Percentiles rank a stretch among this genome's conserved stretches.
Conservation (phyloP, 2,888 invertebrate genomes). For the Acholoe squamosa region DNA sequence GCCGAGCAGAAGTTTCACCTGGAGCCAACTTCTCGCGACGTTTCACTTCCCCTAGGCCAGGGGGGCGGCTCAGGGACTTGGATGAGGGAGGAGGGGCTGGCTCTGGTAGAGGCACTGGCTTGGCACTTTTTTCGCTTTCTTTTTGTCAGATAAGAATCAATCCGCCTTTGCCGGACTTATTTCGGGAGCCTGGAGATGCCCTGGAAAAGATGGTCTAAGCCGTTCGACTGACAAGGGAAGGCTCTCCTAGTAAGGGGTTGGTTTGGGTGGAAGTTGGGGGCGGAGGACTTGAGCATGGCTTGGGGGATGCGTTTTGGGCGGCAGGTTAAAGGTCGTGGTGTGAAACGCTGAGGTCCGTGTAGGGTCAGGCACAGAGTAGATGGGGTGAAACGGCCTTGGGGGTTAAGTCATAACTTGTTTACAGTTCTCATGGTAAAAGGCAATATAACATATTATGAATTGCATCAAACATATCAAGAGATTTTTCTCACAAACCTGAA, state of each 20-base stretch:
- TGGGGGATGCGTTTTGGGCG: not conserved
- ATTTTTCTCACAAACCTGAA: too few relatives aligned
- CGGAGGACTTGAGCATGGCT: not conserved
- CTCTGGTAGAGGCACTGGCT: not conserved
- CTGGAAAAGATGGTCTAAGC: conserved; percentile 32
- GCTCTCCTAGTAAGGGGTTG: not conserved
- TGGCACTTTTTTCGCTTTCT: not conserved
- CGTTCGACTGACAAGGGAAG: conserved; percentile 25
- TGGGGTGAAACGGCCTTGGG: too few relatives aligned
- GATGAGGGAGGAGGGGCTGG: not conserved
- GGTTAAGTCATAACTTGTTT: too few relatives aligned
- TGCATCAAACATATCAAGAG: too few relatives aligned
- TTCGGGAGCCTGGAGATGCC: not conserved
- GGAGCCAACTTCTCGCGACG: not conserved
- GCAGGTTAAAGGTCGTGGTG: not conserved
- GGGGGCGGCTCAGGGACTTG: not conserved
- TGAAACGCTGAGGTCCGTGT: not conserved
- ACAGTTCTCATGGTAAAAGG: too few relatives aligned
- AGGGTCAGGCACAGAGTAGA: too few relatives aligned
- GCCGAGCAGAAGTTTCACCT: conserved; percentile 30
- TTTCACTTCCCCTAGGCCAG: not conserved
- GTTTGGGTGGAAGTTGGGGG: too few relatives aligned
- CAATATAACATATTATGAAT: too few relatives aligned
- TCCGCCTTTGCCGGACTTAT: conserved; percentile 44
- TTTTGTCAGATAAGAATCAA: not conserved